Conservation (phyloP, 2,113 vertebrate genomes). For the Agelaius phoeniceus region DNA sequence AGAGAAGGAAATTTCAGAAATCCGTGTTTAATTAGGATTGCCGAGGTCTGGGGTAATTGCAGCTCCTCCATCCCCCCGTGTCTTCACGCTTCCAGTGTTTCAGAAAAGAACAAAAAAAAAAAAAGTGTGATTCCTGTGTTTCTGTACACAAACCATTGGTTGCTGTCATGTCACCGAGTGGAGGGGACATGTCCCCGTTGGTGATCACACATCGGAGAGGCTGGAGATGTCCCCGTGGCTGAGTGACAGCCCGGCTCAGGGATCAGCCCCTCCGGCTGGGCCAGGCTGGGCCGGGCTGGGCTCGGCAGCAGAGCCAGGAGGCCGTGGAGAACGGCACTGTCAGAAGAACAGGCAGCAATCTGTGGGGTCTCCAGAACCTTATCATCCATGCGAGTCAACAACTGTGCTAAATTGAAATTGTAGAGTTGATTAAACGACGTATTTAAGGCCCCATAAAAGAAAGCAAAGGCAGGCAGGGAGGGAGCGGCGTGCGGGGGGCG, state of each 20-base stretch:
- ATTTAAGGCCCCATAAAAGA: slow-evolving; percentile 70
- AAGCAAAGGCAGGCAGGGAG: slow-evolving; percentile 32
- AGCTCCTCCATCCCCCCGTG: background rate
- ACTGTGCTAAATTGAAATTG: slow-evolving; percentile 71
- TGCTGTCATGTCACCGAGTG: background rate
- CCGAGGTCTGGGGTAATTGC: background rate
- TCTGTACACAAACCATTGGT: background rate
- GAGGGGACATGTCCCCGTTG: background rate
- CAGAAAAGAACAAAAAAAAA: background rate
- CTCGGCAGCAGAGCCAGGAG: background rate
- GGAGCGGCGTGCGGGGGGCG: background rate
- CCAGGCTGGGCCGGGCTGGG: background rate
- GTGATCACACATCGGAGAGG: background rate
- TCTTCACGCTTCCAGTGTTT: background rate
- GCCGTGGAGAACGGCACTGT: slow-evolving; percentile 1
- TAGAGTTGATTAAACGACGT: slow-evolving; percentile 73
- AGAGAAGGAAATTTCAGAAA: background rate
- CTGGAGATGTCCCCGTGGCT: background rate
- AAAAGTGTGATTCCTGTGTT: background rate
- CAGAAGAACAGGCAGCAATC: slow-evolving; percentile 35
- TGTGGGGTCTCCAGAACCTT: slow-evolving; percentile 69
- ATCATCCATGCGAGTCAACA: slow-evolving; percentile 68
- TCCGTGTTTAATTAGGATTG: background rate
- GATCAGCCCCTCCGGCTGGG: background rate
- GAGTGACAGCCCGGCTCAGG: slow-evolving; percentile 19